phyloP scores from a whole-genome alignment of 2,113 vertebrate genomes.

The Spizaetus ornatus region DNA sequence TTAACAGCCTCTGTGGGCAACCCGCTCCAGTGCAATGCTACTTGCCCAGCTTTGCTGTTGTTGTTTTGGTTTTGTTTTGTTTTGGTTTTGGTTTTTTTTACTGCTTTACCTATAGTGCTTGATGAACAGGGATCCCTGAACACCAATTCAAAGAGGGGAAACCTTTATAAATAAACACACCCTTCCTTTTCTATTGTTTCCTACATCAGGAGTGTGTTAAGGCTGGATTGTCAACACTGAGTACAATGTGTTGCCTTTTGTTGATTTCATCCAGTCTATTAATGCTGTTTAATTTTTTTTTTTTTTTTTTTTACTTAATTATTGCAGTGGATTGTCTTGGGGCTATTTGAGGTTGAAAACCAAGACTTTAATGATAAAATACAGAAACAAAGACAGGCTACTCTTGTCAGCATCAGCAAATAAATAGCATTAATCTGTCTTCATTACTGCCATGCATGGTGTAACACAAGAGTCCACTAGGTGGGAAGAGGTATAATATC shows the following conservation, averaged over 20 bases:
- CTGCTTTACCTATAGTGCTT: background rate
- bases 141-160: background rate
- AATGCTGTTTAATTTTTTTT: constrained; percentile 60
- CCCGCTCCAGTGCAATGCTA: fast-evolving
- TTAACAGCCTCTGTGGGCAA: background rate
- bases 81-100: background rate
- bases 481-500: constrained; percentile 28
- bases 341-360: constrained; percentile 44
- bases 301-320: background rate
- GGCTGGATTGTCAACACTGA: background rate
- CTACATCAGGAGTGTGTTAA: background rate
- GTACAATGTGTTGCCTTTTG: background rate
- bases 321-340: constrained; percentile 13
- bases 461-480: constrained; percentile 34
- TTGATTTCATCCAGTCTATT: background rate
- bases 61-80: background rate
- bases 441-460: constrained; percentile 73
- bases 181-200: background rate
- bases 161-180: background rate
- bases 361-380: constrained; percentile 69
- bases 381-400: constrained; percentile 63
- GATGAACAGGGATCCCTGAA: background rate
- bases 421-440: constrained; percentile 83
- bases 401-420: constrained; percentile 73
- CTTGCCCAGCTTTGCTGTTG: background rate